Base-by-base conservation (phyloP, 2,888 invertebrate species). In the Ophion obscuratus region DNA sequence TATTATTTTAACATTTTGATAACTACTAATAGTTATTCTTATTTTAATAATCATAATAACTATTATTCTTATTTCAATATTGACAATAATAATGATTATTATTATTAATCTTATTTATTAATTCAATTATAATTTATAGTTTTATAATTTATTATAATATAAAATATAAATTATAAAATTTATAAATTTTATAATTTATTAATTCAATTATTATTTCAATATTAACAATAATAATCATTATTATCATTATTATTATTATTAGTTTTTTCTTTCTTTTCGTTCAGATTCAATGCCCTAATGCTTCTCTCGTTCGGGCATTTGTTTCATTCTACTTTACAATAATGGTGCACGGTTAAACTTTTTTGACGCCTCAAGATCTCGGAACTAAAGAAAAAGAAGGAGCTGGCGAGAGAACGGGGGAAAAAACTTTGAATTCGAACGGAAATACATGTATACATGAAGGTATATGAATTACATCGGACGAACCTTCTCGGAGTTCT, bases 401-500 rank as follows among this genome's bases (percentile, higher is more conserved):
- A 53, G 31, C 64, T 9, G 67, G 59, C 2, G 57, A 40, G 24
- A 53, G 7, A 40, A 20, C 10, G 59, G 40, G 44, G 53, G 40
- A 62, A 6, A 53, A 76, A 80, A 61, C 61, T 73, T 66, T 27
- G 36, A 57, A 57, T 59, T 44, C 31, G 59, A 27, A 27, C 61
- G 17, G 40, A 27, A 17, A 40, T 64, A 59, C 17, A 36, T 71
- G 40, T 53, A 17, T 24, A 70, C 40, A 53, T 53, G 53, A 17
- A 53, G 11, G 53, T 61, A 61, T 20, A n/a, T 31, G n/a, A 67
- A 73, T 68, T 59, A 67, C 66, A 80, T 80, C 59, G 71, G 47
- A 82, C 86, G 62, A 94, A 98, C 98, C 94, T 96, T 96, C 95
- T 99, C 99, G 91, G 98, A 97, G 94, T 97, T 97, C 94, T 99